phyloP scores from a whole-genome alignment of 2,113 vertebrate species.

The Montifringilla adamsi region DNA sequence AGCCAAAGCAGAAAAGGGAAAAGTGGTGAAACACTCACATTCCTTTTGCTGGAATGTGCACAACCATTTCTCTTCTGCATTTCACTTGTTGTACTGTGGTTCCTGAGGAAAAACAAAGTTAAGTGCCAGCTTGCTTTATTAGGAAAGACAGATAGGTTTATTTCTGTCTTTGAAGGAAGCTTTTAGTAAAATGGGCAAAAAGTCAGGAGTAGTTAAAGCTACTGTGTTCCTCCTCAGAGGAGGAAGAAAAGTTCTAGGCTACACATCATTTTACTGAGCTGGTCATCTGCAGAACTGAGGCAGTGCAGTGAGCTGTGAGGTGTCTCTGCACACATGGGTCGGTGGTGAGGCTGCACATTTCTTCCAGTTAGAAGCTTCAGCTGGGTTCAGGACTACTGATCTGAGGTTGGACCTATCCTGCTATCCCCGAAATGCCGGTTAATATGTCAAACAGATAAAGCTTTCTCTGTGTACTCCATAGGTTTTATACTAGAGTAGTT shows the following conservation, averaged over 20 bases:
- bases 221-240: not conserved
- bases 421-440: not conserved
- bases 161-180: constrained; percentile 51
- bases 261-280: not conserved
- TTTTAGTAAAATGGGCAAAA: constrained; percentile 49
- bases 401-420: not conserved
- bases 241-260: not conserved
- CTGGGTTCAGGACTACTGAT: not conserved
- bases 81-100: constrained; percentile 51
- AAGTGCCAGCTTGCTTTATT: constrained; percentile 57
- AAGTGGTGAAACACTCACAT: constrained; percentile 31
- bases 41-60: constrained; percentile 29
- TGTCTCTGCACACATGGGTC: not conserved
- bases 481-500: not conserved
- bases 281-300: not conserved
- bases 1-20: not conserved
- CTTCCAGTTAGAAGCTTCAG: not conserved
- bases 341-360: not conserved
- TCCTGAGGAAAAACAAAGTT: constrained; percentile 56
- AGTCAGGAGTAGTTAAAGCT: constrained; percentile 13
- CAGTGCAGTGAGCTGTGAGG: not conserved
- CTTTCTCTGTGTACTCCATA: not conserved
- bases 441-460: not conserved
- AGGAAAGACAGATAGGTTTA: constrained; percentile 49
- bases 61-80: not conserved